Evolutionary conservation across 2,888 invertebrate species (phyloP), one percentile per base, ranked within the genome.

Genomic region (Herminia tarsipennalis): DNA sequence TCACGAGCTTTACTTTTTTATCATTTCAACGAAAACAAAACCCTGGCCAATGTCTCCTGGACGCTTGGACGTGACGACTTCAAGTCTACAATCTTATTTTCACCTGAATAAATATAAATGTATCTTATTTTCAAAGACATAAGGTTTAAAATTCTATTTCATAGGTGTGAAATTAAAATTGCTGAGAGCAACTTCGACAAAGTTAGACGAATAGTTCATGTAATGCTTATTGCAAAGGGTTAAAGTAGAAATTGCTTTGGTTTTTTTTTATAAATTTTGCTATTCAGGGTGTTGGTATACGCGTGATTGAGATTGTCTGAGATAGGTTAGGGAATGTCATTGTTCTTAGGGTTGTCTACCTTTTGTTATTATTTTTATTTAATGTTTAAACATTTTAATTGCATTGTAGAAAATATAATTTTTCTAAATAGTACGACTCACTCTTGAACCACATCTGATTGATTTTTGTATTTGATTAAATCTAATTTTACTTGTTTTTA

Each of bases 281-380:
- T 3, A 1, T 10, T 25, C 32, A 65, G 56, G 64, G 60, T 56
- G 59, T 59, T 43, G 53, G 32, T 55, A 56, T 38, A 67, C 50
- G 32, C 63, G 54, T 65, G 65, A 50, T 52, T 52, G 46, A 66
- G 64, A 65, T 65, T 41, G 68, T 56, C 44, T 51, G 21, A 40
- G 65, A 67, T 67, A 65, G 33, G 32, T 22, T 22, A 14, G 52
- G 32, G 59, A 65, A 65, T 67, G 68, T 56, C 49, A 56, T 67
- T 65, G 68, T 65, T 46, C 38, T 30, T 46, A 67, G 50, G 60
- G 56, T 27, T 59, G 34, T 37, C 54, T 46, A 27, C n/a, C n/a
- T n/a, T n/a, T n/a, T n/a, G n/a, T n/a, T n/a, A n/a, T n/a, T n/a
- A n/a, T 1, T 8, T 13, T 37, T 49, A 36, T 46, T 37, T 37